Base-by-base conservation (phyloP, 2,888 invertebrate genomes). In the Leistus spinibarbis region DNA sequence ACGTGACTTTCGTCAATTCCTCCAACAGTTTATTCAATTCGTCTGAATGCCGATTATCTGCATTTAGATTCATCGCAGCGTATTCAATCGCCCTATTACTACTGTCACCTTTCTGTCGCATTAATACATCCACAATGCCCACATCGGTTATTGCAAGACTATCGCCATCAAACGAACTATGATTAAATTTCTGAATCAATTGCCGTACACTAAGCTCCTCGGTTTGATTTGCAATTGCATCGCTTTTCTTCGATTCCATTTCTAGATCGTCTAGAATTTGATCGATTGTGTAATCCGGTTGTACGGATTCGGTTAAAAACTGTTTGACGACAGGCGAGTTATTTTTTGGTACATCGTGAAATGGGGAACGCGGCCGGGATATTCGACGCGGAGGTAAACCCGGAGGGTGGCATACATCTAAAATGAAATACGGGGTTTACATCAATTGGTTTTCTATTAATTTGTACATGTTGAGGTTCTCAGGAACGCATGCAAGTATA, bases 1-100 rank as follows among this genome's bases (percentile, higher is more conserved):
- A 82, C 2, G 86, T 85, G 23, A 86, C 85, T 78, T 86, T 84
- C 9, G 83, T 80, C 63, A 86, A 79, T 77, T 86, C 84, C 20
- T 83, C 82, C 63, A 86, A 78, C 9, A 86, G 77, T 64, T 78
- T 77, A 76, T 82, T 82, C 65, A 86, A 79, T 70, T 86, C 85
- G 67, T 85, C 83, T 0, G 84, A 83, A 77, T 83, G 78, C 57
- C 82, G 79, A n/a, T 78, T 77, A n/a, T 69, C 70, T 4, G 67
- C 57, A 60, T 68, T 66, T 16, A 13, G 54, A 16, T 66, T 40
- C 9, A 64, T 56, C 9, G 54, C 57, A 17, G 20, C 60, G 20
- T 68, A 63, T 22, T 63, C 54, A 10, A 3, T 60, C 66, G 16
- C 66, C 10, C 5, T 40, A 40, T 40, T 40, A 40, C 69, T 17